Evolutionary conservation across 2,797 vertebrate species (phyloP).

Genomic region (Chelmon rostratus): DNA sequence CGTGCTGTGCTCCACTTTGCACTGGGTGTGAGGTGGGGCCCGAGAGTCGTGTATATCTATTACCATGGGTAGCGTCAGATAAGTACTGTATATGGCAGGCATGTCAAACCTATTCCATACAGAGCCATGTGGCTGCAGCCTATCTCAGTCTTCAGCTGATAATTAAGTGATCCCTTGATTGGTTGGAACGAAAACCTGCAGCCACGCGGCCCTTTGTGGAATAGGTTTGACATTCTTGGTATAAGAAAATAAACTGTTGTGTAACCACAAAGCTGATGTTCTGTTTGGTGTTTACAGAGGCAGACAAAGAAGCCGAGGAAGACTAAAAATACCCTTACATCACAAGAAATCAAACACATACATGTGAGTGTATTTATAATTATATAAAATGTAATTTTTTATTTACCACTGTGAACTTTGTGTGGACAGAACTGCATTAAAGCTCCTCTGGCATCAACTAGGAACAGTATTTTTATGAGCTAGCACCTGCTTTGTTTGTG

Average conservation of each 20-base stretch:
- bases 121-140: too few relatives aligned
- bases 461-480: conserved; percentile 11
- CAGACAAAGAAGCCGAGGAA: conserved; percentile 90
- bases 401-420: not conserved
- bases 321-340: conserved; percentile 89
- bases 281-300: conserved; percentile 84
- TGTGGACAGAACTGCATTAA: not conserved
- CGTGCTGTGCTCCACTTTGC: too few relatives aligned
- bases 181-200: too few relatives aligned
- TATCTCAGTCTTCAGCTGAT: too few relatives aligned
- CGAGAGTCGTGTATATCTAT: not conserved
- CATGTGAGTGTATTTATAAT: conserved; percentile 87
- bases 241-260: not conserved
- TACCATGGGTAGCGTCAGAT: not conserved
- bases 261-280: not conserved
- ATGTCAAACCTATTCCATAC: too few relatives aligned
- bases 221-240: too few relatives aligned
- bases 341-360: conserved; percentile 93
- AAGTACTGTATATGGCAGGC: too few relatives aligned
- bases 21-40: too few relatives aligned
- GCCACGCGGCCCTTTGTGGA: too few relatives aligned
- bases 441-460: not conserved
- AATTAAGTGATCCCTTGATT: too few relatives aligned
- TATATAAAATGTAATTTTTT: not conserved
- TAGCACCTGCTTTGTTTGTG: conserved; percentile 11